These are phyloP conservation scores for Strix uralensis DNA, from an alignment of 2,113 vertebrate genomes.

Conservation along the genomic window DNA sequence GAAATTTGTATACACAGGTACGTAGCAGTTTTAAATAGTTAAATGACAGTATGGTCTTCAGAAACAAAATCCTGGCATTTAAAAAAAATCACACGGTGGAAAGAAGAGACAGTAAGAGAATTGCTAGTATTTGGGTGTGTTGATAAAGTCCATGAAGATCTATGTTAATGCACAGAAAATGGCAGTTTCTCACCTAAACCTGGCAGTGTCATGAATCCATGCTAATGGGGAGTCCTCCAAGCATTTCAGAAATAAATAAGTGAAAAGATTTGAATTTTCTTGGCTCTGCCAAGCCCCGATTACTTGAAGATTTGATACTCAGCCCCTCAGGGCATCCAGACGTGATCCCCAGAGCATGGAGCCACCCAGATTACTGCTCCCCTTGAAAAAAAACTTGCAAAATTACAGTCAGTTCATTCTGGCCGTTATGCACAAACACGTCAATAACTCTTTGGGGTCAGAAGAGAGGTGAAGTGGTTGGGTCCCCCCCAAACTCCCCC, in stretches of 20 bases:
- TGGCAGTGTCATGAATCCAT: neutral
- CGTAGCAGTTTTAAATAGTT: neutral
- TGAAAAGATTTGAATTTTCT: neutral
- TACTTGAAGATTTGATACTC: neutral
- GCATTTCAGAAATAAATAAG: neutral
- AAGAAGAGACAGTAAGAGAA: neutral
- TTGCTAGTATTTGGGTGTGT: neutral
- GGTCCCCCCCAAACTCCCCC: neutral
- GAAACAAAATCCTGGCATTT: neutral
- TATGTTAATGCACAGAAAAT: neutral
- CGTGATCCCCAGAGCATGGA: fast-evolving
- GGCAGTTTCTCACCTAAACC: neutral
- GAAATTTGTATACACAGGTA: neutral
- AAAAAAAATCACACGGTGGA: neutral
- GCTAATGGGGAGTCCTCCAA: neutral
- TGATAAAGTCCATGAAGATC: neutral
- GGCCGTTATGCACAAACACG: fast-evolving
- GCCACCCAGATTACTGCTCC: neutral
- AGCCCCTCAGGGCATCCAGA: neutral
- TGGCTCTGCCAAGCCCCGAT: neutral
- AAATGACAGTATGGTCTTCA: neutral
- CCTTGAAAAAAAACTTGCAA: neutral
- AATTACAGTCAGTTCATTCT: fast-evolving
- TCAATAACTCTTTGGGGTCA: neutral
- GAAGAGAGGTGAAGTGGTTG: neutral